Base-by-base conservation (phyloP, 2,113 vertebrate genomes). In the Procapra przewalskii region DNA sequence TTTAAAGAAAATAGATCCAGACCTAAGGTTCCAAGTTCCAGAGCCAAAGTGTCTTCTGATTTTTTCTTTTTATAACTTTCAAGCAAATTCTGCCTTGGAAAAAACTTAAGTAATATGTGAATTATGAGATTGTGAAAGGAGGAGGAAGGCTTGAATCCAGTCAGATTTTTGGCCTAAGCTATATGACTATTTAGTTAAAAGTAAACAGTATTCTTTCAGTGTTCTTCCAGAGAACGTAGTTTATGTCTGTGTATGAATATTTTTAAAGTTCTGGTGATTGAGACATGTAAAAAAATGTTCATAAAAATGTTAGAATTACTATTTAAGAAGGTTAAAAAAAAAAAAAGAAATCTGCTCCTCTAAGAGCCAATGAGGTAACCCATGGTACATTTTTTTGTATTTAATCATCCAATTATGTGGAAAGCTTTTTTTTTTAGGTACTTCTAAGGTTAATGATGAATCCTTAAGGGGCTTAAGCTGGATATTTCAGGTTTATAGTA, bases 51-150 rank as follows among this genome's bases (percentile, higher is more conserved):
- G 17, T 57, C 85, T 64, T 92, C 90, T 55, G 5, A 36, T 21
- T 86, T 21, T 64, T 90, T 67, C 33, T 13, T 19, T 92, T 57
- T 96, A 40, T 12, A 33, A 59, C 36, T 91, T 96, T 83, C 64
- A 93, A 86, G 33, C 48, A 97, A 64, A 96, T 88, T 83, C 55
- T 96, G 57, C 86, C 95, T 89, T 94, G 77, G 92, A 93, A 96
- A 91, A 96, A 92, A 57, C 36, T 90, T 88, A 59, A 93, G 96
- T 85, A 43, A 45, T 91, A 91, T 8, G 79, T 95, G 48, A 98
- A 77, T 90, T 97, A 79, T 90, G 94, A 79, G 17, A 75, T 62
- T 94, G 94, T 88, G 90, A 95, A 97, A 96, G 33, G 64, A 67
- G n/a, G 81, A 50, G 1, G 5, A 64, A 94, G 52, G 17, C 90